Evolutionary conservation across 2,113 vertebrate genomes (phyloP).

Genomic region (Craseonycteris thonglongyai): DNA sequence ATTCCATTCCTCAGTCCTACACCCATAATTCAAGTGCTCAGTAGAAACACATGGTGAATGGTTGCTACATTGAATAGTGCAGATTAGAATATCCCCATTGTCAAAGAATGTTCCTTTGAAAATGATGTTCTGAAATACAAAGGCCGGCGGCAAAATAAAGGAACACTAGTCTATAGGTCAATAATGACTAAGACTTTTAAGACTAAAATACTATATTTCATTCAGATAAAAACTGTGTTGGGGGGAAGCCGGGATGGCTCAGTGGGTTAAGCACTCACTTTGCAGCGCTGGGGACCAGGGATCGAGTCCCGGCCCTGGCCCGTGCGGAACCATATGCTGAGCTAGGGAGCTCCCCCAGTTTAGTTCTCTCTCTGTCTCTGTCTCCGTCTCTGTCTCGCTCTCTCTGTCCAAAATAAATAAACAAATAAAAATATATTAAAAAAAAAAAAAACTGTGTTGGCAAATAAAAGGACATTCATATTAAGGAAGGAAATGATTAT

Average conservation of each 20-base stretch:
- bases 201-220: neutral
- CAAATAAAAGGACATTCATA: neutral
- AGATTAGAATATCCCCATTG: neutral
- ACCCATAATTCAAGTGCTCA: neutral
- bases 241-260: too few relatives aligned
- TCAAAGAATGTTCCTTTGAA: neutral
- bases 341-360: too few relatives aligned
- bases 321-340: too few relatives aligned
- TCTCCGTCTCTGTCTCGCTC: too few relatives aligned
- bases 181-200: neutral
- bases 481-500: neutral
- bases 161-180: neutral
- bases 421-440: too few relatives aligned
- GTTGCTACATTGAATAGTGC: neutral
- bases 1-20: neutral
- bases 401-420: too few relatives aligned
- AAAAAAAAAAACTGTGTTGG: neutral
- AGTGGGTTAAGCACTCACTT: too few relatives aligned
- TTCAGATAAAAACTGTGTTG: too few relatives aligned
- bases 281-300: too few relatives aligned
- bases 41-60: neutral
- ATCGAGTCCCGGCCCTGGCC: too few relatives aligned
- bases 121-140: neutral
- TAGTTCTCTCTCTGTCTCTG: too few relatives aligned
- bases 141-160: neutral